Conservation (phyloP, 2,113 vertebrate genomes). For the Prochilodus magdalenae region DNA sequence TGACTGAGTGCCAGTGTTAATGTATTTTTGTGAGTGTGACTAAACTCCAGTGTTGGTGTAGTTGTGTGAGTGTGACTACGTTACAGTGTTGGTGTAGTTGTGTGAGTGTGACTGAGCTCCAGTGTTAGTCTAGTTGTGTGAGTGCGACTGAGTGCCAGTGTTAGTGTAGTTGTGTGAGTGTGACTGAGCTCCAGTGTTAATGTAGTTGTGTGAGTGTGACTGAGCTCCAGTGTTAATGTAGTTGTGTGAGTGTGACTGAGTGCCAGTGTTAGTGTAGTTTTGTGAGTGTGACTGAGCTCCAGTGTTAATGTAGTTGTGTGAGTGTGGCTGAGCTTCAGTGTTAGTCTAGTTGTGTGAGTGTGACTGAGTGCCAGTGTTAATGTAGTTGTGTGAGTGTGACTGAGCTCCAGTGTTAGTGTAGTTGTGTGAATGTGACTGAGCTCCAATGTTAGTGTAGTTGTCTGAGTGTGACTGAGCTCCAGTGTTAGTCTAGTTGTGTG, state of each 20-base stretch:
- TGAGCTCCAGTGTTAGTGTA: not conserved
- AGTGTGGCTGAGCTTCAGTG: not conserved
- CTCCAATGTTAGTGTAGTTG: not conserved
- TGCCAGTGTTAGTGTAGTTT: not conserved
- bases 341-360: not conserved
- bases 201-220: not conserved
- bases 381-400: not conserved
- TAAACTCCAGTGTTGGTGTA: not conserved
- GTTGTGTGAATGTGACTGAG: not conserved
- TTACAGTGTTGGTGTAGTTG: not conserved
- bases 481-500: not conserved
- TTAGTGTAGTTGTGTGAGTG: not conserved
- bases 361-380: not conserved
- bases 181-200: not conserved
- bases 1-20: not conserved
- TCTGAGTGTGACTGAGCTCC: not conserved
- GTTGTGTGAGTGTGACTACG: not conserved
- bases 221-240: not conserved
- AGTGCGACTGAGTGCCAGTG: not conserved
- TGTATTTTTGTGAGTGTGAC: not conserved
- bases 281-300: not conserved
- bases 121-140: not conserved
- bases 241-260: not conserved
- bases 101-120: not conserved
- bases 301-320: not conserved